Percentiles rank a stretch among this genome's conserved stretches.
Conservation (phyloP, 2,888 invertebrate species). For the Thymelicus acteon region DNA sequence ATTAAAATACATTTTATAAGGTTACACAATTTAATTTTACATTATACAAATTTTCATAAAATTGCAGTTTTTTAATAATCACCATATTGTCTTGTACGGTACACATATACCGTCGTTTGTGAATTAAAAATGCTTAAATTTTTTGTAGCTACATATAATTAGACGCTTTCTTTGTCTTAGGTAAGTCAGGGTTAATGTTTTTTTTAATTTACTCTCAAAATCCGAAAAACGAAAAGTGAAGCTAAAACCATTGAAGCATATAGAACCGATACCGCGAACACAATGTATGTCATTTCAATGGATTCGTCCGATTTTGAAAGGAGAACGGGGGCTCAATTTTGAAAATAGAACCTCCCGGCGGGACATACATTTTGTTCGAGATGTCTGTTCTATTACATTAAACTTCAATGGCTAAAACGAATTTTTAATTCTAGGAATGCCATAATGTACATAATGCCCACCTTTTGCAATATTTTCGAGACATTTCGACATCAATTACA, state of each 20-base stretch:
- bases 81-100: neutral
- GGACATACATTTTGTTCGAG: too few species aligned
- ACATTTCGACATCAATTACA: neutral
- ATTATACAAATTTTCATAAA: slow-evolving; percentile 1
- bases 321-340: too few species aligned
- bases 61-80: neutral
- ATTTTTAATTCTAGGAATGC: too few species aligned
- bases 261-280: too few species aligned
- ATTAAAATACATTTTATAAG: slow-evolving; percentile 2
- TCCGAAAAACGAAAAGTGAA: neutral
- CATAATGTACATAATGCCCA: neutral
- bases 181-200: too few species aligned
- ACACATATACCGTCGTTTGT: neutral
- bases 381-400: too few species aligned
- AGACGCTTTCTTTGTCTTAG: too few species aligned
- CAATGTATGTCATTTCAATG: too few species aligned
- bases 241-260: too few species aligned
- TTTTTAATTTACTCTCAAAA: too few species aligned
- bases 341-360: too few species aligned
- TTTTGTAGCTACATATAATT: neutral
- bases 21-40: neutral
- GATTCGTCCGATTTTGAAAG: too few species aligned
- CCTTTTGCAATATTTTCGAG: neutral
- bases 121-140: neutral
- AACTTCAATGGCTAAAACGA: neutral